Conservation (phyloP, 2,113 vertebrate genomes). For the Petrocephalus microphthalmus region DNA sequence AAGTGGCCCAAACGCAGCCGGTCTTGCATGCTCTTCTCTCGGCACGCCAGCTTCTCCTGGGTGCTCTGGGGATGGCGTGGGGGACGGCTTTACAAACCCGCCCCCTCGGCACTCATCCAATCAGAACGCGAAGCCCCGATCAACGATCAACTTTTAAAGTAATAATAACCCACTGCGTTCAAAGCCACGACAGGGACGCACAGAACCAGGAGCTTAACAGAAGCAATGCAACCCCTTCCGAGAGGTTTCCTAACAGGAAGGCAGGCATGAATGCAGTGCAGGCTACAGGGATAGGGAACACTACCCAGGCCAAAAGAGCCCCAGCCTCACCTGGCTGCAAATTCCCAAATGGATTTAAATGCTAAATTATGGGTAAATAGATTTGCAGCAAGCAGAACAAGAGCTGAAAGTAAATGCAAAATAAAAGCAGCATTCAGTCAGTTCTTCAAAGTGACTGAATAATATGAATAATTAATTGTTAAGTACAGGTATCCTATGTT, state of each 20-base stretch:
- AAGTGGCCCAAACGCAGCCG: slow-evolving; percentile 95
- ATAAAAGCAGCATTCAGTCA: neutral
- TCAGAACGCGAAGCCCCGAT: neutral
- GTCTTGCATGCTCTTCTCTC: slow-evolving; percentile 99
- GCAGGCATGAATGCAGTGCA: neutral
- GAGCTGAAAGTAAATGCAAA: neutral
- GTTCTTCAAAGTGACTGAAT: neutral
- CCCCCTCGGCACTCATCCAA: neutral
- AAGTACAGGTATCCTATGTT: neutral
- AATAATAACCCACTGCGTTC: neutral
- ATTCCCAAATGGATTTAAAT: neutral
- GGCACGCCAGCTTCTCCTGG: slow-evolving; percentile 93
- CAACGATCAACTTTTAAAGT: neutral
- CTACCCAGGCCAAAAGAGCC: neutral
- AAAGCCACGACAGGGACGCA: neutral
- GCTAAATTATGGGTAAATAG: neutral
- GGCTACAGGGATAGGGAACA: neutral
- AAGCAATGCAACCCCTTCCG: neutral
- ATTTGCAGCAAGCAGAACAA: neutral
- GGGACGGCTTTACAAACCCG: neutral
- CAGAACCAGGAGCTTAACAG: neutral
- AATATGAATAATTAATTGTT: neutral
- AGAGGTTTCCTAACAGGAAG: neutral
- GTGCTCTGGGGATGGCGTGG: slow-evolving; percentile 71
- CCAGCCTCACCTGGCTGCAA: neutral